Conservation (phyloP, 2,888 invertebrate genomes). For the Blomia tropicalis region DNA sequence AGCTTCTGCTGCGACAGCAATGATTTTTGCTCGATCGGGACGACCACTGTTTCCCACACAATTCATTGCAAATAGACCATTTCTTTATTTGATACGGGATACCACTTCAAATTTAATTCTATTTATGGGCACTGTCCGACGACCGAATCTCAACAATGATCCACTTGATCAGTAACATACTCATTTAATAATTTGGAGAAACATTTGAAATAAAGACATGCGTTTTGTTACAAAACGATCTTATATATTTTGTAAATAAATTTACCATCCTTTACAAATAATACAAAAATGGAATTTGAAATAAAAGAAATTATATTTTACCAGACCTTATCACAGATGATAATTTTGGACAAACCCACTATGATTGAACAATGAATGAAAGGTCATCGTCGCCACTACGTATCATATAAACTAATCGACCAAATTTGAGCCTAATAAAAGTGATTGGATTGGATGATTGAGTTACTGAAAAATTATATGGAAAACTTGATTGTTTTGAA, state of each 20-base stretch:
- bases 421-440: not conserved
- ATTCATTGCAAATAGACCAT: conserved; percentile 29
- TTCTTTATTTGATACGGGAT: conserved; percentile 28
- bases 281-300: not conserved
- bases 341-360: not conserved
- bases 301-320: not conserved
- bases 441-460: not conserved
- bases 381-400: too few relatives aligned
- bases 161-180: conserved; percentile 10
- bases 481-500: not conserved
- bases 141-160: conserved; percentile 20
- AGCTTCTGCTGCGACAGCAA: conserved; percentile 28
- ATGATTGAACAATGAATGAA: too few relatives aligned
- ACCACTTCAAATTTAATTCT: conserved; percentile 27
- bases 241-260: not conserved
- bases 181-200: not conserved
- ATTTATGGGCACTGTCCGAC: conserved; percentile 28
- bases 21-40: conserved; percentile 23
- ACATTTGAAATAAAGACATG: not conserved
- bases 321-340: conserved; percentile 8
- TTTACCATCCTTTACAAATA: too few relatives aligned
- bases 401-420: too few relatives aligned
- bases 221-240: not conserved
- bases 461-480: not conserved
- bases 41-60: conserved; percentile 27